phyloP scores from a whole-genome alignment of 2,797 vertebrate genomes.

The Telmatherina bonti region DNA sequence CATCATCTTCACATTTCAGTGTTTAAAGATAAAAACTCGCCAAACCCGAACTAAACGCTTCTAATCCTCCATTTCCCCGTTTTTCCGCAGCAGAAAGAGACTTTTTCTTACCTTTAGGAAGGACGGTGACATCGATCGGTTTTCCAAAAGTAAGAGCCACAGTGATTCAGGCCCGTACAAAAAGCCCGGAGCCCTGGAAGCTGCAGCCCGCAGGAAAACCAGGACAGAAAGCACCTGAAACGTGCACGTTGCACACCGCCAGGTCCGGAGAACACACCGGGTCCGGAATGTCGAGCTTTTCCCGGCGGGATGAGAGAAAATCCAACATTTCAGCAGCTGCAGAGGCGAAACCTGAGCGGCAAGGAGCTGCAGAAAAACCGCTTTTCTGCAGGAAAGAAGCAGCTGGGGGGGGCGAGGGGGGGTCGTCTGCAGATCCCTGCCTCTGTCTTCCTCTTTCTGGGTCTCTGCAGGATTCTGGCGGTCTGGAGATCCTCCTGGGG shows the following conservation, averaged over 20 bases:
- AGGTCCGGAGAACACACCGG: not conserved
- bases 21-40: not conserved
- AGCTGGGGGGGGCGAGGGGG: not conserved
- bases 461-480: rapidly evolving
- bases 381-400: not conserved
- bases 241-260: rapidly evolving
- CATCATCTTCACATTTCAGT: not conserved
- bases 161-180: conserved; percentile 53
- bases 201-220: not conserved
- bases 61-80: rapidly evolving
- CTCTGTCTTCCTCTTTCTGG: rapidly evolving
- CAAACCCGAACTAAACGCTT: no score
- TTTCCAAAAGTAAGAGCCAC: conserved; percentile 56
- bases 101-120: conserved; percentile 60
- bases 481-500: not conserved
- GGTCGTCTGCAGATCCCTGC: not conserved
- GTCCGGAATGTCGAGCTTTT: rapidly evolving
- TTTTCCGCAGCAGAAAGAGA: rapidly evolving
- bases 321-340: rapidly evolving
- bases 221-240: not conserved
- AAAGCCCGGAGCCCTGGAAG: conserved; percentile 35
- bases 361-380: not conserved
- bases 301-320: not conserved
- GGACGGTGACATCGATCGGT: conserved; percentile 35
- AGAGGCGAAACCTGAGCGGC: not conserved